phyloP scores from a whole-genome alignment of 2,113 vertebrate species.

The Myrmecobius fasciatus region DNA sequence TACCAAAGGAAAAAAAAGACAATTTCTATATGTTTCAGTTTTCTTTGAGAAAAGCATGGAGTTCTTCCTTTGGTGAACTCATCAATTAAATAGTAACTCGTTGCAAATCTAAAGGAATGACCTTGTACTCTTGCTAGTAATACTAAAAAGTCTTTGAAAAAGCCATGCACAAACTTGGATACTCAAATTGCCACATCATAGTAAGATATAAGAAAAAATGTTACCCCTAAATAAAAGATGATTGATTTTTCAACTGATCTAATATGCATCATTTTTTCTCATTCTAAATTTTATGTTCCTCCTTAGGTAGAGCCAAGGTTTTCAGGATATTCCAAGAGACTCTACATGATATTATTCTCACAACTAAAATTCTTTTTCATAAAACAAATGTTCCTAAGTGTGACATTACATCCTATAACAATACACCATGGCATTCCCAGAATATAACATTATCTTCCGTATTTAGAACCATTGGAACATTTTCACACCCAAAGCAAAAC shows the following conservation, averaged over 20 bases:
- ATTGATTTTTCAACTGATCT: background rate
- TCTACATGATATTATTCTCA: constrained; percentile 15
- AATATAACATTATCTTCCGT: constrained; percentile 58
- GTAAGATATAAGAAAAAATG: constrained; percentile 34
- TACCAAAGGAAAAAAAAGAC: background rate
- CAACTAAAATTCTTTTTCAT: constrained; percentile 43
- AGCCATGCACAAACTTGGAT: background rate
- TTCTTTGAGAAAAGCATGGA: constrained; percentile 51
- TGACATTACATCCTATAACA: constrained; percentile 40
- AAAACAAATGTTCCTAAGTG: constrained; percentile 34
- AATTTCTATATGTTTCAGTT: constrained; percentile 7
- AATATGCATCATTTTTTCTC: background rate
- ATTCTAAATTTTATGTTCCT: background rate
- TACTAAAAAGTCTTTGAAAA: background rate
- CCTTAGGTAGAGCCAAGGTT: constrained; percentile 42
- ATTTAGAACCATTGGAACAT: constrained; percentile 64
- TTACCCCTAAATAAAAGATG: constrained; percentile 19
- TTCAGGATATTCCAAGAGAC: background rate
- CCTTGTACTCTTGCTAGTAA: background rate
- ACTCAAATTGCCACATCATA: background rate
- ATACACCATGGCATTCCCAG: constrained; percentile 17
- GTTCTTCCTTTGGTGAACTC: constrained; percentile 5
- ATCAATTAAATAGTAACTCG: constrained; percentile 30
- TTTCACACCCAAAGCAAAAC: constrained; percentile 69
- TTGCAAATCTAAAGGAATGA: constrained; percentile 21